Evolutionary conservation across 2,888 invertebrate species (phyloP).

Genomic region (Panopea generosa): DNA sequence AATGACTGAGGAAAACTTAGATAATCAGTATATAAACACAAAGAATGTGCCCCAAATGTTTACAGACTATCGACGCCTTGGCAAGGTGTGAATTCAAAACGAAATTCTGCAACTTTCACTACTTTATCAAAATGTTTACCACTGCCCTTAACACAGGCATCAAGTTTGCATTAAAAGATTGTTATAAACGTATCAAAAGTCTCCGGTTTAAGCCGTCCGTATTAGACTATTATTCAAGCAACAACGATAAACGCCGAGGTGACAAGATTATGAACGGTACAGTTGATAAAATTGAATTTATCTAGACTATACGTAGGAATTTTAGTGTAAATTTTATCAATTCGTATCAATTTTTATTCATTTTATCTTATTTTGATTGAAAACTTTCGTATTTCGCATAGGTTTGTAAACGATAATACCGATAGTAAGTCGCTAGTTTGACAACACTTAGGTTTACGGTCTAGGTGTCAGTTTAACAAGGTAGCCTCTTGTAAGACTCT

Average conservation of each 20-base stretch:
- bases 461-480: slow-evolving; percentile 10
- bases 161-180: slow-evolving; percentile 54
- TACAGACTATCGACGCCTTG: slow-evolving; percentile 56
- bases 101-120: slow-evolving; percentile 45
- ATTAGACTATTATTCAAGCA: slow-evolving; percentile 42
- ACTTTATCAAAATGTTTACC: slow-evolving; percentile 55
- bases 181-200: slow-evolving; percentile 44
- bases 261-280: slow-evolving; percentile 34
- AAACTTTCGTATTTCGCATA: slow-evolving; percentile 39
- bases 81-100: slow-evolving; percentile 51
- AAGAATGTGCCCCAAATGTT: too few species aligned
- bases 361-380: slow-evolving; percentile 47
- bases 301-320: slow-evolving; percentile 24
- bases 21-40: too few species aligned
- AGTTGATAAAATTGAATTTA: slow-evolving; percentile 23
- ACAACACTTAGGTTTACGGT: not conserved
- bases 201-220: slow-evolving; percentile 45
- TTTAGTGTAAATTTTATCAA: slow-evolving; percentile 46
- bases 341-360: slow-evolving; percentile 44
- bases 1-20: too few species aligned
- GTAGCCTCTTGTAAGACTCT: not conserved
- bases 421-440: not conserved
- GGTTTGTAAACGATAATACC: slow-evolving; percentile 43
- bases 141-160: slow-evolving; percentile 40
- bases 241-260: slow-evolving; percentile 36